A percentile compares a stretch with the other conserved stretches of the same genome.
phyloP scores from a whole-genome alignment of 2,888 invertebrate species.

The Epinotia demarniana region DNA sequence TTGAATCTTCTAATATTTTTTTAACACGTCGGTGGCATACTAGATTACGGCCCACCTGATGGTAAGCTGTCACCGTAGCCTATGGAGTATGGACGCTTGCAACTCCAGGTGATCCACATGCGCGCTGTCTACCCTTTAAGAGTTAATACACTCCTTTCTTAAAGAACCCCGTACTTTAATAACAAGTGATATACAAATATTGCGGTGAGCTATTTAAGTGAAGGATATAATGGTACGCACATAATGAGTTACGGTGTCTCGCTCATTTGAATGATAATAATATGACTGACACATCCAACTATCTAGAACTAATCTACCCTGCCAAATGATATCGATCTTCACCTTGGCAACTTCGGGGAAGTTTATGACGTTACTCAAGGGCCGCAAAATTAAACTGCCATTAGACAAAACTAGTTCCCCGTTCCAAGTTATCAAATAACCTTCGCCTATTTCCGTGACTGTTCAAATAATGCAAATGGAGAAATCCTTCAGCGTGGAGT shows the following conservation, averaged over 20 bases:
- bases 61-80: too few relatives aligned
- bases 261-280: neutral
- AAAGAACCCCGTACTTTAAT: too few relatives aligned
- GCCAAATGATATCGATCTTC: conserved; percentile 37
- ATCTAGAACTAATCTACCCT: conserved; percentile 30
- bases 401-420: conserved; percentile 45
- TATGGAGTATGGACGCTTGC: too few relatives aligned
- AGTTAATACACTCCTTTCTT: too few relatives aligned
- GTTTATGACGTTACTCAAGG: conserved; percentile 42
- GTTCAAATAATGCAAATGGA: conserved; percentile 66
- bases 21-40: too few relatives aligned
- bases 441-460: conserved; percentile 54
- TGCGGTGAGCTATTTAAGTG: neutral
- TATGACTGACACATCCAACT: neutral
- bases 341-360: conserved; percentile 38
- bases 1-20: neutral
- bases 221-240: neutral
- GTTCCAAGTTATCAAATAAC: conserved; percentile 53
- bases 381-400: conserved; percentile 45
- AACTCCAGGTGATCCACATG: too few relatives aligned
- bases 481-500: conserved; percentile 64
- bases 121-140: too few relatives aligned
- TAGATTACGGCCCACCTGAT: too few relatives aligned
- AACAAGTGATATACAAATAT: neutral
- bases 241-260: neutral